Evolutionary conservation across 2,888 invertebrate genomes (phyloP), one percentile per base, ranked within the genome.

Genomic region (Iphiclides podalirius): DNA sequence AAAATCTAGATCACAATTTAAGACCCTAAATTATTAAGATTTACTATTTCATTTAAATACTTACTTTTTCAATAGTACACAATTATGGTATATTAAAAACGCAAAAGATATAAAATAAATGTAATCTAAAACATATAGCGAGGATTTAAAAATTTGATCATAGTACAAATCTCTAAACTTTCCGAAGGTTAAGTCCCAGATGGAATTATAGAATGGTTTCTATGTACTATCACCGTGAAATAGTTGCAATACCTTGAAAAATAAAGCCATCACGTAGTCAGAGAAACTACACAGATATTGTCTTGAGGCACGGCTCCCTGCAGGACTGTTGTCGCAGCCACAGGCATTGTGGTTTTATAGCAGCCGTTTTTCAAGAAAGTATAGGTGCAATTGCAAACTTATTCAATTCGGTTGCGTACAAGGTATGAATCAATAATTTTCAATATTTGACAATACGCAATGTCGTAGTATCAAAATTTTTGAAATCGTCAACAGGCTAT

Each of bases 371-470:
- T 71, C 70, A 71, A 64, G 67, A 71, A 68, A 77, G 67, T 81
- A 73, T 63, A 66, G 66, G 70, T 76, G 81, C 81, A 85, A 86
- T 82, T 73, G 73, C 75, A 72, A 75, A 72, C 72, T 75, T 75
- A 77, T 71, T 66, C 63, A 69, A 52, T 55, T 57, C 58, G 61
- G 72, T 86, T 87, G 85, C 84, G 57, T 51, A 76, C 79, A 79
- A 75, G 75, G 75, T 81, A 84, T 85, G 85, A 82, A 83, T 81
- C 84, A 84, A 87, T 83, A 80, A 79, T 85, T 86, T 81, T 82
- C 78, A 78, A 78, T 84, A 73, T 84, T 81, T 61, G 73, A 66
- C 64, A 54, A 62, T 73, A 82, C 79, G 78, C 75, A 76, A 69
- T 63, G 31, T 4, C 12, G 6, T 12, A 31, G 31, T 11, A 31